phyloP scores from a whole-genome alignment of 2,888 invertebrate genomes.

The Cancer borealis region DNA sequence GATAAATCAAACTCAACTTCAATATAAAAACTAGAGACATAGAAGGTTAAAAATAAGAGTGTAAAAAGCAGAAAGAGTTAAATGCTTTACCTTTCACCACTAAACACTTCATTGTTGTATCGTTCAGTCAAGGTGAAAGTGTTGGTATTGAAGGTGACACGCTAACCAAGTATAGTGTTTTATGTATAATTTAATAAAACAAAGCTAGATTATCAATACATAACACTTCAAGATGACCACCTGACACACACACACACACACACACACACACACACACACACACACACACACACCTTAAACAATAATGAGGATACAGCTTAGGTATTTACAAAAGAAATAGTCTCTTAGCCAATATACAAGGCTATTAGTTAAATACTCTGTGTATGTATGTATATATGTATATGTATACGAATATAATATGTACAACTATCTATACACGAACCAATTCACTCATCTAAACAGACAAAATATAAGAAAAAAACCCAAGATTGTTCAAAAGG shows the following conservation, averaged over 20 bases:
- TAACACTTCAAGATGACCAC: neutral
- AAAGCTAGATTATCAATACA: neutral
- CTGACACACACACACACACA: neutral
- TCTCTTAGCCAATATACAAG: neutral
- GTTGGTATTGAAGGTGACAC: no score
- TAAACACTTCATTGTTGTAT: no score
- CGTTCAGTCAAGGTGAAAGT: no score
- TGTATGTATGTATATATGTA: neutral
- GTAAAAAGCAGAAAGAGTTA: no score
- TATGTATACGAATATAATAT: neutral
- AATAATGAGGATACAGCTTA: conserved; percentile 10
- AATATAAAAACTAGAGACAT: no score
- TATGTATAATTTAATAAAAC: neutral
- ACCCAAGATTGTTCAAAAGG: neutral
- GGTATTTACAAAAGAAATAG: neutral
- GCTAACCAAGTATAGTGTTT: no score
- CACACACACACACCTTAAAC: neutral
- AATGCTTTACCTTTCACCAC: no score
- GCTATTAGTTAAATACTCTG: neutral
- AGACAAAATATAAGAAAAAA: neutral
- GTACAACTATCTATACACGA: neutral
- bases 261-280: neutral
- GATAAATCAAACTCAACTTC: no score
- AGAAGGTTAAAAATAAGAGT: no score
- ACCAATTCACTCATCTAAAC: neutral